Evolutionary conservation across 1,140 invertebrate species (phyloP), one percentile per base, ranked within the genome.

Genomic region (Eciton burchellii): DNA sequence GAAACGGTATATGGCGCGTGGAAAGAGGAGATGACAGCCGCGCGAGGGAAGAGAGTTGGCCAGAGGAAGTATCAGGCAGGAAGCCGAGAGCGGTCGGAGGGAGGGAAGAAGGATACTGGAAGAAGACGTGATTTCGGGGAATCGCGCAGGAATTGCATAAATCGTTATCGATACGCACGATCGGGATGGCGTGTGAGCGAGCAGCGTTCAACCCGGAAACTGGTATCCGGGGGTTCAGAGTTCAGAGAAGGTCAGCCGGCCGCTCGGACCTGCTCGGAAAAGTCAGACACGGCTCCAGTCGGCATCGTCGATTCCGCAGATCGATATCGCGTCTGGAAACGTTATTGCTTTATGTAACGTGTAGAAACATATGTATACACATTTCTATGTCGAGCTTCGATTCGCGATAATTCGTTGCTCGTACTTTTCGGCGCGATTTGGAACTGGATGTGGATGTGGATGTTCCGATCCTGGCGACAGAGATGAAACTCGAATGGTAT

Each of bases 1-100:
- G 84, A 88, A 89, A 91, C 84, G 88, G 74, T 84, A 86, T 87
- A 89, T 88, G 83, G 87, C 83, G 82, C 68, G 82, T 82, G 72
- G 54, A 74, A 68, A 68, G 59, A 19, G 60, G 84, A 60, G 60
- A 71, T 9, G n/a, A 62, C 24, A 41, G n/a, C 12, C 26, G 4
- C 52, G 72, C 24, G 11, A 11, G 24, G 35, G 47, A 49, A 45
- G 19, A n/a, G 29, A 21, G 24, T 11, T 6, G 6, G 35, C 35
- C 35, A 35, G 35, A 35, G 35, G 35, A 6, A 35, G 35, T 6
- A 35, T 35, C 35, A 35, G 65, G 16, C 5, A 47, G 41, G 81
- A 35, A 43, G 57, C 14, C 24, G 71, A 65, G 60, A 19, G 63
- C 11, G n/a, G n/a, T 16, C 24, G 59, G 12, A 41, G 35, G 47